Evolutionary conservation across 1,140 invertebrate genomes (phyloP).

Genomic region (Galendromus occidentalis): DNA sequence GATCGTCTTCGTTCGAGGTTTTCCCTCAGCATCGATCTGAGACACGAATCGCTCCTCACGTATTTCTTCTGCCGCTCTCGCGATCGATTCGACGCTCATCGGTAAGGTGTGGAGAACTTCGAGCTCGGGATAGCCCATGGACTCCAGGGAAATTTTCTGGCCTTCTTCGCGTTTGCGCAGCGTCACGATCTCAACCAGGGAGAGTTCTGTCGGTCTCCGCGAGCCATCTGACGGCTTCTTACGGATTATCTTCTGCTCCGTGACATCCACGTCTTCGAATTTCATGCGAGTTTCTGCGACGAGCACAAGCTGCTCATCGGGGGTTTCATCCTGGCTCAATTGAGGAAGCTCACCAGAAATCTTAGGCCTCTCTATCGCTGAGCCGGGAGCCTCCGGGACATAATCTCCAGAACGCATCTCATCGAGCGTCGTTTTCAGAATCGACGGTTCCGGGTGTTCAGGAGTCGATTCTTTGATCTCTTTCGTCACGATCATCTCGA

Average conservation of each 20-base stretch:
- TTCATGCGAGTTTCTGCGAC: neutral
- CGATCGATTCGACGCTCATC: neutral
- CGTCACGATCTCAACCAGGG: neutral
- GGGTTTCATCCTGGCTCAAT: neutral
- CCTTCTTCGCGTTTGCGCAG: neutral
- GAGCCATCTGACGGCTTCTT: neutral
- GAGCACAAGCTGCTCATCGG: neutral
- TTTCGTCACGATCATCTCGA: too few relatives aligned
- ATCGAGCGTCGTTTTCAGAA: too few relatives aligned
- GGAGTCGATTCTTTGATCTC: too few relatives aligned
- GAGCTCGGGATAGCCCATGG: neutral
- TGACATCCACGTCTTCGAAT: neutral
- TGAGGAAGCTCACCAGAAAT: neutral
- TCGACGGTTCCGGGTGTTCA: too few relatives aligned
- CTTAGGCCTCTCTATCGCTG: neutral
- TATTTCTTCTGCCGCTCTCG: neutral
- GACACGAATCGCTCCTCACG: neutral
- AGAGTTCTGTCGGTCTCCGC: neutral
- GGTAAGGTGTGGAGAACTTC: neutral
- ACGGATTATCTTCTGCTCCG: neutral
- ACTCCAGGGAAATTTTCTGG: neutral
- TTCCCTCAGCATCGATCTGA: neutral
- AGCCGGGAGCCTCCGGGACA: too few relatives aligned
- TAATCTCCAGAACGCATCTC: too few relatives aligned
- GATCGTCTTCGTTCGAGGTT: conserved; percentile 1